Conservation (phyloP, 2,797 vertebrate genomes). For the Chrysolophus pictus region DNA sequence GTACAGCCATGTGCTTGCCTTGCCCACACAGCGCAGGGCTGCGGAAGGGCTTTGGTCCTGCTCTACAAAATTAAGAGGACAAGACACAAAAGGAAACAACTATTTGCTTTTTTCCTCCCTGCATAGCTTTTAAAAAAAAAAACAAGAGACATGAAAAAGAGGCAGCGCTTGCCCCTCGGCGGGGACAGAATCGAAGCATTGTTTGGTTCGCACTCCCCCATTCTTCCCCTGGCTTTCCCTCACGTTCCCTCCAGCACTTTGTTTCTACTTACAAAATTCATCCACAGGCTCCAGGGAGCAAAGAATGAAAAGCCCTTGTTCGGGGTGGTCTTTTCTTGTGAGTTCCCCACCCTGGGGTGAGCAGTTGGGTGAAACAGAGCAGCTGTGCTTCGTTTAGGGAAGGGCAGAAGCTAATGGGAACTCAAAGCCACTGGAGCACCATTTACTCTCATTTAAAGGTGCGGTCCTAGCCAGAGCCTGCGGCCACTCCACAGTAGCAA, state of each 20-base stretch:
- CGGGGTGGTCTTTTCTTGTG: constrained; percentile 74
- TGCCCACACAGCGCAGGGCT: neutral
- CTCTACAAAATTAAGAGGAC: constrained; percentile 44
- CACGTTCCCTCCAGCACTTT: constrained; percentile 25
- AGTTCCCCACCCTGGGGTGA: constrained; percentile 59
- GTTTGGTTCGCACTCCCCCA: constrained; percentile 50
- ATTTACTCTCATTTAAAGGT: constrained; percentile 44
- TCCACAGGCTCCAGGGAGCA: constrained; percentile 43
- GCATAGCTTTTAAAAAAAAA: neutral
- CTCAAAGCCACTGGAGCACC: constrained; percentile 9
- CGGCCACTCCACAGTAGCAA: neutral
- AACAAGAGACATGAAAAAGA: constrained; percentile 47
- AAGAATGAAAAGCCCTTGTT: constrained; percentile 73
- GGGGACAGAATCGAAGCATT: constrained; percentile 44
- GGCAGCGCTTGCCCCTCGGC: neutral
- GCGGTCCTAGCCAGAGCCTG: neutral
- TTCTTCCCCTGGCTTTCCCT: constrained; percentile 55
- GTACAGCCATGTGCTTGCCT: rapidly evolving
- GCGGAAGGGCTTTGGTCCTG: constrained; percentile 34
- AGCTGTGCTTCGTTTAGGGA: constrained; percentile 76
- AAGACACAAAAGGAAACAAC: constrained; percentile 14
- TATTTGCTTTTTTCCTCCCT: constrained; percentile 51
- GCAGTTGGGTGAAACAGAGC: constrained; percentile 73
- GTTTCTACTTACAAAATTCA: constrained; percentile 63
- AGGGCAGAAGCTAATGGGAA: constrained; percentile 49